phyloP scores from a whole-genome alignment of 2,113 vertebrate genomes.

The Microcebus jonahi region DNA sequence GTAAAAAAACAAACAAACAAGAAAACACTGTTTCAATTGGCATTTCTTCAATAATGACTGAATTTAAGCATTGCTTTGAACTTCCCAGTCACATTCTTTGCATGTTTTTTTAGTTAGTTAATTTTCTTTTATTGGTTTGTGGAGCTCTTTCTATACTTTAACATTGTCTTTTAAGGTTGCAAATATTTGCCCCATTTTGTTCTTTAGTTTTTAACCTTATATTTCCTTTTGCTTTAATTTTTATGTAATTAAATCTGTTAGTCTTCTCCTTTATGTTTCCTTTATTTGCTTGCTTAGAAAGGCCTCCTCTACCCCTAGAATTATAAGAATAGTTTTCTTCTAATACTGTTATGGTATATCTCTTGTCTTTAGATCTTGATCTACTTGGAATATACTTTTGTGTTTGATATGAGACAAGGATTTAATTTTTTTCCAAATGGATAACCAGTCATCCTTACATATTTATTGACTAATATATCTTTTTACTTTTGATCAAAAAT shows the following conservation, averaged over 20 bases:
- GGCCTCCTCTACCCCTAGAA: not conserved
- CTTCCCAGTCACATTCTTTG: not conserved
- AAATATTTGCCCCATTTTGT: not conserved
- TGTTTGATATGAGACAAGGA: slow-evolving; percentile 7
- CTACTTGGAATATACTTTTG: slow-evolving; percentile 27
- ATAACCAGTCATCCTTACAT: not conserved
- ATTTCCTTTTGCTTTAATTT: slow-evolving; percentile 32
- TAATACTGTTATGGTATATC: not conserved
- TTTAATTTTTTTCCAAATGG: not conserved
- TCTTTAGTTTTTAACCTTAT: slow-evolving; percentile 15
- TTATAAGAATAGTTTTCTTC: not conserved
- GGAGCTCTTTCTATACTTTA: slow-evolving; percentile 9
- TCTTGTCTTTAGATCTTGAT: slow-evolving; percentile 31
- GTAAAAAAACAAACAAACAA: not conserved
- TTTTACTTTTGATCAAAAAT: not conserved
- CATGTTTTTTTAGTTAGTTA: not conserved
- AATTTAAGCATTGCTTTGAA: not conserved
- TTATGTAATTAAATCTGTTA: not conserved
- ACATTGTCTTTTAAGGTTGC: slow-evolving; percentile 2
- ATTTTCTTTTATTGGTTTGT: slow-evolving; percentile 29
- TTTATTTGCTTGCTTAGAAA: slow-evolving; percentile 11
- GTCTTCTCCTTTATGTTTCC: slow-evolving; percentile 19
- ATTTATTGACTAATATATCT: not conserved
- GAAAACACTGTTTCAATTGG: not conserved
- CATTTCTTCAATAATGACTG: slow-evolving; percentile 5